A percentile compares a stretch with the other conserved stretches of the same genome.
Conservation (phyloP, 1,140 invertebrate genomes). For the Drosophila oshimai region DNA sequence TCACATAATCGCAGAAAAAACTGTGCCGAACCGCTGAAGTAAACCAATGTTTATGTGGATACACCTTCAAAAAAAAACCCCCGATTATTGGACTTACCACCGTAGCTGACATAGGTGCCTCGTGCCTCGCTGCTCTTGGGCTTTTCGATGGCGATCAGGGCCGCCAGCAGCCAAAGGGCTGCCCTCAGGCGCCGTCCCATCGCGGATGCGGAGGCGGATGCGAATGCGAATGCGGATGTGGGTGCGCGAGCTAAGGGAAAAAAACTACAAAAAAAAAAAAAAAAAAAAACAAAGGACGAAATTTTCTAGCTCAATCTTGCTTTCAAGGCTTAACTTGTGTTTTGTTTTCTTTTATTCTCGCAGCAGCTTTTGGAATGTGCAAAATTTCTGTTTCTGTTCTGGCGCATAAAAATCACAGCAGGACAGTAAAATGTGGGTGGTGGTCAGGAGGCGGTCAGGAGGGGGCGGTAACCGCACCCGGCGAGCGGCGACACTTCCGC, state of each 20-base stretch:
- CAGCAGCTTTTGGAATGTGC: constrained; percentile 15
- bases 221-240: constrained; percentile 11
- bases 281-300: not conserved
- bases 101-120: constrained; percentile 29
- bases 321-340: not conserved
- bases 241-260: constrained; percentile 9
- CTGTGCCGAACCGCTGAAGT: no score
- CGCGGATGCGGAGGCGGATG: constrained; percentile 10
- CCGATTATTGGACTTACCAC: constrained; percentile 42
- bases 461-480: not conserved
- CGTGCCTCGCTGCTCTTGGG: constrained; percentile 15
- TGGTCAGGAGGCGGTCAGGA: not conserved
- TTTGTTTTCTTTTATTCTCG: not conserved
- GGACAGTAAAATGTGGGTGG: constrained; percentile 4
- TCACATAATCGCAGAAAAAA: no score
- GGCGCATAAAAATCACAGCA: constrained; percentile 67
- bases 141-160: constrained; percentile 38
- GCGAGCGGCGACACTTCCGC: constrained; percentile 66
- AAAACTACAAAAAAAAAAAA: not conserved
- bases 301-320: constrained; percentile 10
- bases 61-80: no score
- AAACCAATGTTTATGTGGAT: no score
- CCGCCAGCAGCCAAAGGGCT: constrained; percentile 60
- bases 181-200: constrained; percentile 60
- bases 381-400: constrained; percentile 26